These are phyloP conservation scores for Drosophila grimshawi DNA, from an alignment of 1,140 invertebrate genomes.

Conservation along the genomic window DNA sequence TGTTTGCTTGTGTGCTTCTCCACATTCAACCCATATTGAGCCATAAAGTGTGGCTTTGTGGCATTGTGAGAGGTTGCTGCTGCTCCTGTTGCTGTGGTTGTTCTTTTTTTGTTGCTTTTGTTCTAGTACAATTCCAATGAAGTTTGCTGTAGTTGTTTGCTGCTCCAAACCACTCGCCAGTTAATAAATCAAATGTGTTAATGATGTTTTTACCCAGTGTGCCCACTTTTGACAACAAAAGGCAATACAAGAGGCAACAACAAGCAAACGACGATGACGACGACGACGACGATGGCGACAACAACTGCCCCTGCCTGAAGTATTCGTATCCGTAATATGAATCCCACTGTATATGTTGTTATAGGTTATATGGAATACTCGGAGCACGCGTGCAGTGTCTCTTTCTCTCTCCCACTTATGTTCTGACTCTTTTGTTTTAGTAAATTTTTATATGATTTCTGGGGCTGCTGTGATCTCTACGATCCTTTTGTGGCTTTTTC, in stretches of 20 bases:
- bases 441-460: conserved; percentile 70
- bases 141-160: conserved; percentile 44
- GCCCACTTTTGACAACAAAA: conserved; percentile 80
- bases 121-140: conserved; percentile 62
- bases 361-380: conserved; percentile 21
- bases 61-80: conserved; percentile 26
- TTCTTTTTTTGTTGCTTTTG: conserved; percentile 46
- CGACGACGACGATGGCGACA: conserved; percentile 25
- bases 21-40: conserved; percentile 59
- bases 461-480: conserved; percentile 42
- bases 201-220: conserved; percentile 84
- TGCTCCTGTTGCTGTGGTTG: conserved; percentile 33
- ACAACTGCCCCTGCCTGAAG: conserved; percentile 29
- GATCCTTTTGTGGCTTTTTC: conserved; percentile 36
- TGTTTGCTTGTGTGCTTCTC: conserved; percentile 10
- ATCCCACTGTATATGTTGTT: conserved; percentile 12
- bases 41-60: conserved; percentile 74
- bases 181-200: conserved; percentile 85
- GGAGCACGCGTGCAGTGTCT: conserved; percentile 40
- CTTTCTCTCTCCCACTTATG: not conserved
- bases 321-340: conserved; percentile 24
- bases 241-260: conserved; percentile 41
- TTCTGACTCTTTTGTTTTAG: conserved; percentile 53
- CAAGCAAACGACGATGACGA: conserved; percentile 12
- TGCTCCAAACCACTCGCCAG: conserved; percentile 66